Percentiles rank a stretch among this genome's conserved stretches.
These are phyloP conservation scores for Sylvicola cinctus DNA, from an alignment of 2,888 invertebrate species.

Conservation along the genomic window DNA sequence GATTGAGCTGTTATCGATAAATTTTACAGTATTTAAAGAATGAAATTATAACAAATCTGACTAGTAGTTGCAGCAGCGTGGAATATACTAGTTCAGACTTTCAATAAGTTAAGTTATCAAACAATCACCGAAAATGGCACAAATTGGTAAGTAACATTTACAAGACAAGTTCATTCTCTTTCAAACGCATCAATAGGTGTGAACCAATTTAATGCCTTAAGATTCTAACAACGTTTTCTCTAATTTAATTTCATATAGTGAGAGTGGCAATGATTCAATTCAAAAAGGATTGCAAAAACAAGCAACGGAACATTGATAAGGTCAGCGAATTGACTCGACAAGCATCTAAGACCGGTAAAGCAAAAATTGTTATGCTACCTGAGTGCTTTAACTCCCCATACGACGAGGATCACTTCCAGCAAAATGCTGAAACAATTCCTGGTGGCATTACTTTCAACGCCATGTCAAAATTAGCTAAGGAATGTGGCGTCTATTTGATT, in stretches of 20 bases:
- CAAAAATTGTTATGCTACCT: conserved; percentile 45
- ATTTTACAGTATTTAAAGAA: too few relatives aligned
- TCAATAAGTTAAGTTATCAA: too few relatives aligned
- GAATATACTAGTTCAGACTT: too few relatives aligned
- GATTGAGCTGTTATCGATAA: too few relatives aligned
- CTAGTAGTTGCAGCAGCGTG: too few relatives aligned
- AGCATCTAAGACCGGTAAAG: conserved; percentile 39
- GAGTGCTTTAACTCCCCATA: conserved; percentile 95
- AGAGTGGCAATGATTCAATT: conserved; percentile 65
- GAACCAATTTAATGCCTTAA: too few relatives aligned
- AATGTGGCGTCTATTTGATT: conserved; percentile 56
- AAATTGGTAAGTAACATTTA: too few relatives aligned
- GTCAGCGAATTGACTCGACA: conserved; percentile 49
- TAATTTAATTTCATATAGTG: conserved; percentile 18
- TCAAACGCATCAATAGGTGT: too few relatives aligned
- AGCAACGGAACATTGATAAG: conserved; percentile 49
- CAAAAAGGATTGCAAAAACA: conserved; percentile 49
- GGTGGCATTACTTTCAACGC: conserved; percentile 50
- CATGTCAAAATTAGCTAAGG: conserved; percentile 53
- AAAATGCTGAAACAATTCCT: conserved; percentile 74
- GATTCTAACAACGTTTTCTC: too few relatives aligned
- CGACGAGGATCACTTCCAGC: conserved; percentile 63
- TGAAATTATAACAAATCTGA: too few relatives aligned
- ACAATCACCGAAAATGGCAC: too few relatives aligned
- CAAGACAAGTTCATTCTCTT: too few relatives aligned